Conservation (phyloP, 2,888 invertebrate genomes). For the Scotopteryx bipunctaria region DNA sequence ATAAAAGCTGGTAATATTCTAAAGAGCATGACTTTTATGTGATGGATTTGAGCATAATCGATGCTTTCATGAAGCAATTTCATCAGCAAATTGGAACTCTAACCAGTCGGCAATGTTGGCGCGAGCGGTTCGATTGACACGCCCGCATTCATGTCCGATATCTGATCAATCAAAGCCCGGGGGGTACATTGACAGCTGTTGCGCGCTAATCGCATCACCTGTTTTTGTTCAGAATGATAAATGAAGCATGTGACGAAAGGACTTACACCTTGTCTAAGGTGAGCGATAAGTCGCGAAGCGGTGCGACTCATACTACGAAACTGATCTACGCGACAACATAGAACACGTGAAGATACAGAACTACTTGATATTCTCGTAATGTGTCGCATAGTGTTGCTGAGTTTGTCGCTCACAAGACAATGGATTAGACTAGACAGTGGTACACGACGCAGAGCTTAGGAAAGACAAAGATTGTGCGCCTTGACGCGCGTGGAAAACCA, state of each 20-base stretch:
- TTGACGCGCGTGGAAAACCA: slow-evolving; percentile 42
- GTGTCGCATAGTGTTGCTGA: not conserved
- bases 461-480: slow-evolving; percentile 44
- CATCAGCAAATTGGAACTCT: slow-evolving; percentile 18
- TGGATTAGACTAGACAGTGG: not conserved
- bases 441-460: slow-evolving; percentile 54
- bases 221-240: not conserved
- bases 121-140: slow-evolving; percentile 11
- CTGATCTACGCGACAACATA: too few relatives aligned
- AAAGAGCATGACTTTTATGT: slow-evolving; percentile 6
- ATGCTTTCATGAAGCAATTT: slow-evolving; percentile 9
- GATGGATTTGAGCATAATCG: slow-evolving; percentile 12
- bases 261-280: too few relatives aligned
- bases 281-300: too few relatives aligned
- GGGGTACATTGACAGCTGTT: slow-evolving; percentile 9
- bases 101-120: slow-evolving; percentile 18
- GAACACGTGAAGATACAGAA: too few relatives aligned
- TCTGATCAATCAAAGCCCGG: slow-evolving; percentile 7
- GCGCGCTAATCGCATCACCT: slow-evolving; percentile 10
- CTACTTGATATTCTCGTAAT: too few relatives aligned
- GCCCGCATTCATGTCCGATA: slow-evolving; percentile 14
- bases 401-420: not conserved
- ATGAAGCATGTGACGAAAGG: too few relatives aligned
- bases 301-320: too few relatives aligned
- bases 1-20: not conserved